Evolutionary conservation across 2,797 vertebrate species (phyloP), one percentile per base, ranked within the genome.

Genomic region (Neosilurus hyrtlii): DNA sequence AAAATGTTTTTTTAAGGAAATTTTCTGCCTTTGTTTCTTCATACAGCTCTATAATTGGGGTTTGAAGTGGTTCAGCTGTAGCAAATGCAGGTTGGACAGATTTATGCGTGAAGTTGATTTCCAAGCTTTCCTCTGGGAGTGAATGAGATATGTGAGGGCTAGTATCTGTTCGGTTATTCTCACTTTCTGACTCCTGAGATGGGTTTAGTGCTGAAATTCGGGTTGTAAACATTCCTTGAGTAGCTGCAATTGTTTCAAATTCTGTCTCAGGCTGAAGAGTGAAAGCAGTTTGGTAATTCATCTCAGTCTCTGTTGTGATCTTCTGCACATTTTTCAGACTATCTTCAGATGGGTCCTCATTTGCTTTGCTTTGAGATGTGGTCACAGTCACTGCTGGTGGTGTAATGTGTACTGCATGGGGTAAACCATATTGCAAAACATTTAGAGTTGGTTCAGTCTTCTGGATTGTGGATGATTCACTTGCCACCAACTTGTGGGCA

Each of bases 281-380:
- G 43, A 73, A 63, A 79, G 37, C 73, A 68, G 63, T 70, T n/a
- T 82, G 62, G 62, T 87, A 66, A 70, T 79, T 66, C 54, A 52
- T 81, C 49, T 52, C 24, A 68, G 84, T 80, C 67, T 82, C 77
- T 15, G 65, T 56, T 65, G 82, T 57, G 26, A 54, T 35, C 80
- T 56, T 82, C 63, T 76, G 49, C 59, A 67, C 51, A 75, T 57
- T 78, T 43, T 57, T 26, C 72, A 71, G 52, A 49, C 83, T 82
- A 43, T 85, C 75, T 22, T 65, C 62, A n/a, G 74, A 20, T 51
- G 7, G 80, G 11, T 85, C 59, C 84, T 87, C 26, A 82, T 79
- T 82, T 71, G 11, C 67, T 67, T 68, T 52, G 52, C 72, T 66
- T 4, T 43, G 80, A 82, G 75, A 51, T 57, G 70, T 81, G 67